These are phyloP conservation scores for Hippocampus zosterae DNA, from an alignment of 2,113 vertebrate genomes.

Conservation along the genomic window DNA sequence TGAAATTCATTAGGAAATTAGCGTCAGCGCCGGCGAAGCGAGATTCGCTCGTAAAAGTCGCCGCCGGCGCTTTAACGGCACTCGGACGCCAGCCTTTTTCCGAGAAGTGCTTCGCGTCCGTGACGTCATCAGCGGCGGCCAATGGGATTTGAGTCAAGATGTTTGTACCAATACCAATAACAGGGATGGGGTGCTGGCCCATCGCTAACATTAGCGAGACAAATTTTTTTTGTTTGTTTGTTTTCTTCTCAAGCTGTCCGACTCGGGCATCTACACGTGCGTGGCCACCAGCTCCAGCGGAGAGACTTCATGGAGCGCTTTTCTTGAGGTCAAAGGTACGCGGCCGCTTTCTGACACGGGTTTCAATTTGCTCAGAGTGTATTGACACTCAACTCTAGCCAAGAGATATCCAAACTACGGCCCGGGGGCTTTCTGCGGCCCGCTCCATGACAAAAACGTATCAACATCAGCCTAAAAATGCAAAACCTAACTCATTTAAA, in stretches of 20 bases:
- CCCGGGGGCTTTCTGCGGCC: too few relatives aligned
- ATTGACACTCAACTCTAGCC: neutral
- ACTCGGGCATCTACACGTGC: conserved; percentile 95
- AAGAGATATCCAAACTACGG: too few relatives aligned
- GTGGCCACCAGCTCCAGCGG: conserved; percentile 97
- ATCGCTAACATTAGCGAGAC: too few relatives aligned
- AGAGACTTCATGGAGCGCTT: conserved; percentile 95
- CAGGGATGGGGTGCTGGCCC: too few relatives aligned
- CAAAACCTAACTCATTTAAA: too few relatives aligned
- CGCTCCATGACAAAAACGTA: too few relatives aligned
- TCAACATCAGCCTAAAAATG: too few relatives aligned
- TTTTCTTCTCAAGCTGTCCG: conserved; percentile 72
- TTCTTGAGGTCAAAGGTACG: conserved; percentile 92
- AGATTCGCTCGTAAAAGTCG: conserved; percentile 41
- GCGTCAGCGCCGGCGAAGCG: conserved; percentile 77
- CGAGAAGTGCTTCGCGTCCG: neutral
- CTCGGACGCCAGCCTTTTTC: neutral
- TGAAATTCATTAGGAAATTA: conserved; percentile 87
- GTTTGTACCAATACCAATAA: too few relatives aligned
- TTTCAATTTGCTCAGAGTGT: neutral
- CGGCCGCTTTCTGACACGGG: neutral
- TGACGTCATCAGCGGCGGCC: neutral
- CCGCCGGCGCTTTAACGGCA: conserved; percentile 24
- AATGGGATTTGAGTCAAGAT: too few relatives aligned
- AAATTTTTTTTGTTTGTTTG: neutral